phyloP scores from a whole-genome alignment of 2,797 vertebrate species.

The Meriones psammophilus region DNA sequence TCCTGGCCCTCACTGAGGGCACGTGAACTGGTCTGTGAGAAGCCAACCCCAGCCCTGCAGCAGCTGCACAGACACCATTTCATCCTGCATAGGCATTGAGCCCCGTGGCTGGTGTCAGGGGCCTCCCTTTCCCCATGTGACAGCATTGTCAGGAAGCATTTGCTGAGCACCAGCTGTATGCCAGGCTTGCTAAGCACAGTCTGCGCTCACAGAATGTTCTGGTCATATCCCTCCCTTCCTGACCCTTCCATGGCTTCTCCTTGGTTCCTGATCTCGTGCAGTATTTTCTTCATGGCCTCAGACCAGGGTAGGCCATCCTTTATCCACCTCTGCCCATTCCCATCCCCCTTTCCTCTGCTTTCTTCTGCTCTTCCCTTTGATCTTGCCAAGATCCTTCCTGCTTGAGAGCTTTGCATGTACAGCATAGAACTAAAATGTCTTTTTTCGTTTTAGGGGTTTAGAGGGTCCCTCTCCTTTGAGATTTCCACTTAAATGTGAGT shows the following conservation, averaged over 20 bases:
- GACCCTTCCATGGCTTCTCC: not conserved
- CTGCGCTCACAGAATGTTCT: not conserved
- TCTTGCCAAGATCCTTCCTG: not conserved
- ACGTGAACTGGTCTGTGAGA: not conserved
- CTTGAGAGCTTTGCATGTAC: not conserved
- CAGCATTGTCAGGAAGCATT: not conserved
- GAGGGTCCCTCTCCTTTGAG: not conserved
- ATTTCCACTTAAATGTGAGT: not conserved
- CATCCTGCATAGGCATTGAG: not conserved
- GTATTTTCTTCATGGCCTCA: not conserved
- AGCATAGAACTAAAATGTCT: not conserved
- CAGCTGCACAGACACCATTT: no score
- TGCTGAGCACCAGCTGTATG: not conserved
- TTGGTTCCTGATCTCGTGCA: not conserved
- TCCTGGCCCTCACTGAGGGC: not conserved
- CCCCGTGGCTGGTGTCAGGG: not conserved
- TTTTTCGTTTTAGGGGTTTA: not conserved
- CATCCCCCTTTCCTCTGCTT: not conserved
- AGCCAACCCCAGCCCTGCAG: not conserved
- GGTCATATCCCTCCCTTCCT: not conserved
- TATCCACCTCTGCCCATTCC: not conserved
- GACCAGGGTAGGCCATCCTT: not conserved
- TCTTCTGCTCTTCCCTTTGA: not conserved
- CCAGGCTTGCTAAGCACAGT: not conserved
- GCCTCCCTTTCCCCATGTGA: not conserved